A percentile compares a stretch with the other conserved stretches of the same genome.
Evolutionary conservation across 2,113 vertebrate species (phyloP).

Genomic region (Rhegmatorhina hoffmannsi): DNA sequence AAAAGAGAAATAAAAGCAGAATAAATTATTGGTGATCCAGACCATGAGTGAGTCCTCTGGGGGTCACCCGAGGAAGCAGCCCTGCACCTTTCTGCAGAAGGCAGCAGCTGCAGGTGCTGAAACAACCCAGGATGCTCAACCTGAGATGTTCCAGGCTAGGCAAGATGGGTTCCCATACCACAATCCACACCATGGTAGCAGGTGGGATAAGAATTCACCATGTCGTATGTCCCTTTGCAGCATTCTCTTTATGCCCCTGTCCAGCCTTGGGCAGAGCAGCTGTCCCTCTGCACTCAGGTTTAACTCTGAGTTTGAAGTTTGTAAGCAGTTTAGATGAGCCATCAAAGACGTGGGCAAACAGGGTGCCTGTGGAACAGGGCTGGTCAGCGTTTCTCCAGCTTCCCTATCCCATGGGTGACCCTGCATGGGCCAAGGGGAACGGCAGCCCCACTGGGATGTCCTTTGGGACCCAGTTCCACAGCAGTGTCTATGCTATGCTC

Average conservation of each 20-base stretch:
- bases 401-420: rapidly evolving
- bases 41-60: not conserved
- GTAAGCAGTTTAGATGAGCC: not conserved
- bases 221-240: not conserved
- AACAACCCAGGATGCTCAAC: not conserved
- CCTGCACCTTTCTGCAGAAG: not conserved
- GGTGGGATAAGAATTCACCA: not conserved
- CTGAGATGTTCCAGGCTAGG: not conserved
- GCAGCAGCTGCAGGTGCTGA: not conserved
- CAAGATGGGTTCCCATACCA: not conserved
- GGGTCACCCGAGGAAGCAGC: slow-evolving; percentile 24
- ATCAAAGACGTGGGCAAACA: rapidly evolving
- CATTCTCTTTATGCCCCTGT: no score
- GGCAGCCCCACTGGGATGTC: not conserved
- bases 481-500: rapidly evolving
- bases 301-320: not conserved
- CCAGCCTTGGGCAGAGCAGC: not conserved
- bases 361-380: rapidly evolving
- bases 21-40: slow-evolving; percentile 20
- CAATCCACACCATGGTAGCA: rapidly evolving
- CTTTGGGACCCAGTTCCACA: not conserved
- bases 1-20: slow-evolving; percentile 64
- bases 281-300: not conserved
- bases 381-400: not conserved
- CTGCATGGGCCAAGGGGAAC: rapidly evolving